Evolutionary conservation across 1,140 invertebrate genomes (phyloP).

Genomic region (Trachymyrmex cornetzi): DNA sequence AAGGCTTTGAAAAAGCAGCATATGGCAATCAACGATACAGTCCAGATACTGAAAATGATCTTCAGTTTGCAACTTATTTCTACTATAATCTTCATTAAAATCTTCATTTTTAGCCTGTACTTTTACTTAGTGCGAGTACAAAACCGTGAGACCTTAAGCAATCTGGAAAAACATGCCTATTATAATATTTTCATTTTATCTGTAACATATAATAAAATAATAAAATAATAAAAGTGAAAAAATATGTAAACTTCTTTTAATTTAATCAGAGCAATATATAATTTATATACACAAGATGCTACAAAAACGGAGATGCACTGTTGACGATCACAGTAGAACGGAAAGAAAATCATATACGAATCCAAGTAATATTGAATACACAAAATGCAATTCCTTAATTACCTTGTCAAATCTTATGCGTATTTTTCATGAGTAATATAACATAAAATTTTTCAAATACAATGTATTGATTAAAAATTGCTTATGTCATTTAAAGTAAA

Average conservation of each 20-base stretch:
- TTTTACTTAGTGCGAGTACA: neutral
- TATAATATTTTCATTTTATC: neutral
- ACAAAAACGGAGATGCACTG: no score
- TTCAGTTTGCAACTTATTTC: neutral
- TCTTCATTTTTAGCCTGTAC: neutral
- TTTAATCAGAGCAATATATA: no score
- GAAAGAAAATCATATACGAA: neutral
- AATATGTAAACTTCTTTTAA: no score
- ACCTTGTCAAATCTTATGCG: no score
- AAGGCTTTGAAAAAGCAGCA: neutral
- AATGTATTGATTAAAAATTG: no score
- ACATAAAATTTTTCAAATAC: no score
- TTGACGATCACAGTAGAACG: no score
- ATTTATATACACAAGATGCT: no score
- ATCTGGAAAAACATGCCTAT: neutral
- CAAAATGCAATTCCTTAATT: no score
- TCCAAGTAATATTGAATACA: no score
- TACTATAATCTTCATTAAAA: neutral
- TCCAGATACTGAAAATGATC: neutral
- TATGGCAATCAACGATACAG: neutral
- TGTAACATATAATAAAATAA: neutral
- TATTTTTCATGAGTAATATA: no score
- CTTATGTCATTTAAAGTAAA: neutral
- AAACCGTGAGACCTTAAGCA: neutral
- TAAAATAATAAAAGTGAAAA: no score